Percentiles rank a stretch among this genome's conserved stretches.
phyloP scores from a whole-genome alignment of 2,888 invertebrate genomes.

The Brenthis hecate region DNA sequence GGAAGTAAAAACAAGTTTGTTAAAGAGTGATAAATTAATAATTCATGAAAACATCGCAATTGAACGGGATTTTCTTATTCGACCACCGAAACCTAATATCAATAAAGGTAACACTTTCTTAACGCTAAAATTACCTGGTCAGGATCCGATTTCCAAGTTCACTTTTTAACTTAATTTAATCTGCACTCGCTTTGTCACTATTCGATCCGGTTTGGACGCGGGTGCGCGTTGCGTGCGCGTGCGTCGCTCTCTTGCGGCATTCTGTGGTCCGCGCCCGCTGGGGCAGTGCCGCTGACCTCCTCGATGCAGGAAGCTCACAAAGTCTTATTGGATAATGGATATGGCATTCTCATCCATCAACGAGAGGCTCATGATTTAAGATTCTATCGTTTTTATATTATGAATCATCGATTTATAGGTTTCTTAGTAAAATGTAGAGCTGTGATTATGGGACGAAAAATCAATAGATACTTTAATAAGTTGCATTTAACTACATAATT shows the following conservation, averaged over 20 bases:
- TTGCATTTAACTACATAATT: background rate
- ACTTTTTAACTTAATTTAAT: constrained; percentile 55
- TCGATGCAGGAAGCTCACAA: constrained; percentile 57
- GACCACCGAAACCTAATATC: no score
- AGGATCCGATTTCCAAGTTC: constrained; percentile 47
- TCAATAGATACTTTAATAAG: no score
- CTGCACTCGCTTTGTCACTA: constrained; percentile 53
- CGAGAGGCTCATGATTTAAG: constrained; percentile 10
- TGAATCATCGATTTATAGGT: constrained; percentile 16
- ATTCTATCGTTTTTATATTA: constrained; percentile 20
- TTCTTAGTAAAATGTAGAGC: background rate
- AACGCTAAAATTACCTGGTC: constrained; percentile 65
- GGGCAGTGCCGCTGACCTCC: constrained; percentile 58
- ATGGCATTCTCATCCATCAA: constrained; percentile 43
- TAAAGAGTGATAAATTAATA: background rate
- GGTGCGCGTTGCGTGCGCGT: constrained; percentile 51
- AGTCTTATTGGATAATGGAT: constrained; percentile 45
- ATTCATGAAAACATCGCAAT: constrained; percentile 1
- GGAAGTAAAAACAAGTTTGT: background rate
- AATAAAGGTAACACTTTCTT: no score
- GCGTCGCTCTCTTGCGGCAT: constrained; percentile 49
- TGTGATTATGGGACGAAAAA: background rate
- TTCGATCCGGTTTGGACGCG: constrained; percentile 40
- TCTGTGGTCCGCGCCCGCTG: constrained; percentile 41
- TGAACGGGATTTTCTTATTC: background rate